Percentiles rank a stretch among this genome's conserved stretches.
Evolutionary conservation across 2,113 vertebrate genomes (phyloP).

Genomic region (Cyprinodon tularosa): DNA sequence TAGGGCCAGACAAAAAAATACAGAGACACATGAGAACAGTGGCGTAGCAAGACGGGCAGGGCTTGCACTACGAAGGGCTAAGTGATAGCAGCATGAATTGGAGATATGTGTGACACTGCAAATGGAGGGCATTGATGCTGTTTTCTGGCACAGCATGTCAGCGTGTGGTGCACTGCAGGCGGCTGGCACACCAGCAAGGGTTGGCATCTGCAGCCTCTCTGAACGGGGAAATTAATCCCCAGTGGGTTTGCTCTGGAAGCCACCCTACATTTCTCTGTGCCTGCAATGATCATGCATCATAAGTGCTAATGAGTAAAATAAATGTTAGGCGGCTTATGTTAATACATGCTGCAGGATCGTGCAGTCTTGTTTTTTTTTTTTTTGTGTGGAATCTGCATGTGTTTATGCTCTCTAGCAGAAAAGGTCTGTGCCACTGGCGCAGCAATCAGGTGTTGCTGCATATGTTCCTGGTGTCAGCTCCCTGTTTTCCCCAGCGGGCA

Average conservation of each 20-base stretch:
- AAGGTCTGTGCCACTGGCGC: slow-evolving; percentile 32
- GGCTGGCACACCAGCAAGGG: slow-evolving; percentile 90
- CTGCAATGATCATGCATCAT: slow-evolving; percentile 21
- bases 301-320: slow-evolving; percentile 20
- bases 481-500: slow-evolving; percentile 83
- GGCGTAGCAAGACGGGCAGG: slow-evolving; percentile 22
- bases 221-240: slow-evolving; percentile 95
- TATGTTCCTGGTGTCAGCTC: slow-evolving; percentile 87
- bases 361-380: background rate
- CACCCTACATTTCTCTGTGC: slow-evolving; percentile 68
- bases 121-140: slow-evolving; percentile 96
- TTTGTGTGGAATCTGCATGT: slow-evolving; percentile 28
- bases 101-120: slow-evolving; percentile 98
- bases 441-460: slow-evolving; percentile 77
- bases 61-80: slow-evolving; percentile 67
- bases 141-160: slow-evolving; percentile 96
- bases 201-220: slow-evolving; percentile 83
- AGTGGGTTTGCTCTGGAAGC: slow-evolving; percentile 79
- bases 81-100: slow-evolving; percentile 90
- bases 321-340: background rate
- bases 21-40: slow-evolving; percentile 30
- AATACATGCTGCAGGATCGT: background rate
- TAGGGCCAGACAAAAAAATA: slow-evolving; percentile 51
- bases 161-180: slow-evolving; percentile 93
- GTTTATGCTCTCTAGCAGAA: slow-evolving; percentile 52